Evolutionary conservation across 2,888 invertebrate species (phyloP).

Genomic region (Eristalis tenax): DNA sequence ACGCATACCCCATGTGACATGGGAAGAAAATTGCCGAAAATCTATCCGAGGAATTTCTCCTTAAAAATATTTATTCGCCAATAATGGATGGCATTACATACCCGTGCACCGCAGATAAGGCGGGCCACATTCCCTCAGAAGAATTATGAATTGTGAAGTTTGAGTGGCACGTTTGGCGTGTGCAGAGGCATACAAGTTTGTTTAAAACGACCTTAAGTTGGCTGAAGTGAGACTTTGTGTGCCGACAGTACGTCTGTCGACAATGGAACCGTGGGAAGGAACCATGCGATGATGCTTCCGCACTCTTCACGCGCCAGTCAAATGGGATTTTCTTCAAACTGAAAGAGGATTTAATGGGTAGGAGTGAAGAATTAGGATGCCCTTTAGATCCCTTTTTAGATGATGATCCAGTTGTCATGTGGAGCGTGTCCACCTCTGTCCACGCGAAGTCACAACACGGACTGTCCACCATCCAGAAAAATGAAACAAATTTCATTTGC

Average conservation of each 20-base stretch:
- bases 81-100: neutral
- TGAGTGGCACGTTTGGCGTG: neutral
- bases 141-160: neutral
- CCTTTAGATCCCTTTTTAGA: too few species aligned
- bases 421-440: too few species aligned
- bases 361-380: too few species aligned
- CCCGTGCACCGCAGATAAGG: neutral
- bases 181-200: neutral
- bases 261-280: neutral
- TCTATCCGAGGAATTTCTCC: neutral
- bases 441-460: neutral
- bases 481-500: neutral
- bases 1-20: neutral
- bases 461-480: neutral
- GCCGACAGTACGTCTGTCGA: neutral
- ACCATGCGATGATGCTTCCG: neutral
- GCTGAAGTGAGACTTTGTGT: neutral
- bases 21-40: neutral
- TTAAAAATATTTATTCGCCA: neutral
- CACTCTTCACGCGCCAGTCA: too few species aligned
- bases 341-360: too few species aligned
- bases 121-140: neutral
- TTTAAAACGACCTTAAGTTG: neutral
- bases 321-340: too few species aligned
- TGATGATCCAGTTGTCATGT: too few species aligned